phyloP scores from a whole-genome alignment of 2,113 vertebrate genomes.

The Phalacrocorax pelagicus region DNA sequence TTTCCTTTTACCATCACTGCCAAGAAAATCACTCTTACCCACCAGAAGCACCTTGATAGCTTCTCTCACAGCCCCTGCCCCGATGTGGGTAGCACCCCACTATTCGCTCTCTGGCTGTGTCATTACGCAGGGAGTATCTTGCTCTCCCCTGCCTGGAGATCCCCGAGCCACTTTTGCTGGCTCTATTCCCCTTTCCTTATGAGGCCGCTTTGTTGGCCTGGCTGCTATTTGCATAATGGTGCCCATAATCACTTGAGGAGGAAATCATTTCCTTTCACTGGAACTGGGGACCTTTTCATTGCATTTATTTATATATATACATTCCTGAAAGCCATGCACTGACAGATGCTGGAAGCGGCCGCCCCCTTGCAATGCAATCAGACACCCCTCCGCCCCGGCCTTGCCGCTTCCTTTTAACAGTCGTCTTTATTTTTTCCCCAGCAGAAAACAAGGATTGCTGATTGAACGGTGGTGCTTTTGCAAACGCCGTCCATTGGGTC shows the following conservation, averaged over 20 bases:
- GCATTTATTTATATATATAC: not conserved
- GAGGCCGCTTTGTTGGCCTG: not conserved
- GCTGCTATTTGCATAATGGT: conserved; percentile 11
- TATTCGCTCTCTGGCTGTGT: not conserved
- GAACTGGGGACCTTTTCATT: not conserved
- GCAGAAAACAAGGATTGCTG: not conserved
- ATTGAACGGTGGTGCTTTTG: not conserved
- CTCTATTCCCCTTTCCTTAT: not conserved
- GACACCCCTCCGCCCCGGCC: not conserved
- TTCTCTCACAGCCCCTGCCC: not conserved
- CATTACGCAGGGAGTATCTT: not conserved
- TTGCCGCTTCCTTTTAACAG: not conserved
- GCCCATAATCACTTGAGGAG: conserved; percentile 13
- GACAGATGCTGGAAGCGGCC: conserved; percentile 17
- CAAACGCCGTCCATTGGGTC: not conserved
- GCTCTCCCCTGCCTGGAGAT: not conserved
- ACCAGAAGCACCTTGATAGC: not conserved
- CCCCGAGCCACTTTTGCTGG: not conserved
- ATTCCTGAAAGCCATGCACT: not conserved
- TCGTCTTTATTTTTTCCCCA: not conserved
- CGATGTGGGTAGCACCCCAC: fast-evolving
- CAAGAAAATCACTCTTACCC: not conserved
- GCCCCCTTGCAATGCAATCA: not conserved
- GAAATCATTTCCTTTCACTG: conserved; percentile 7
- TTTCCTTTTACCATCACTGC: too few relatives aligned